Evolutionary conservation across 35 echinoderm and acorn worm genomes (phyloP), one percentile per base, ranked within the genome.

Genomic region (Diadema setosum): DNA sequence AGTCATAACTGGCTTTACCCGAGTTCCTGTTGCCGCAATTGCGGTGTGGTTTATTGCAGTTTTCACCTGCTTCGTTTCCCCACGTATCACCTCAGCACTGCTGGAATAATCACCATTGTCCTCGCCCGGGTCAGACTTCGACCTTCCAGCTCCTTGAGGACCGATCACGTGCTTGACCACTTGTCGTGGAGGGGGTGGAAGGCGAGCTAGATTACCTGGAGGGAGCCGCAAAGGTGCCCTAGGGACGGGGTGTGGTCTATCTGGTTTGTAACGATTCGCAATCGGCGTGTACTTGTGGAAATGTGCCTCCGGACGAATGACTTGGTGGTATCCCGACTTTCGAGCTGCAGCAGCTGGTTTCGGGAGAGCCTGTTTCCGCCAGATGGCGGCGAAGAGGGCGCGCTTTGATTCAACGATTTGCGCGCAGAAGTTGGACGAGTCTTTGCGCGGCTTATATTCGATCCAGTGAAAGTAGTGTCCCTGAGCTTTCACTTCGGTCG

Each of bases 381-480:
- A 86, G 7, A 86, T 86, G 24, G 84, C 58, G 39, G 37, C 42
- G 39, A 86, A 86, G 32, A 86, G 58, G 3, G 58, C 6, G 33
- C 35, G 21, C 42, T 86, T 86, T 9, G 84, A 86, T 70, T 86
- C 84, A 29, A 61, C 84, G 21, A 86, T 86, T 26, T 67, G 84
- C 23, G 83, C 61, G 39, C 83, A 86, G 24, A 70, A 39, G 40
- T 86, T 41, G 26, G 58, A 65, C 1, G 83, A 61, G 39, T 86
- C 42, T 5, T 21, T 86, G 31, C 58, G 58, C 39, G 83, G 83
- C 30, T 65, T 65, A 40, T 86, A 86, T 37, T 86, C 83, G 18
- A 65, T 86, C 73, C 73, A 78, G 59, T 86, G 83, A 26, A 65
- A 86, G 60, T 65, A 86, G 23, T 81, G 49, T 30, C 87, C 87